Evolutionary conservation across 2,797 vertebrate genomes (phyloP).

Genomic region (Myoxocephalus aenaeus): DNA sequence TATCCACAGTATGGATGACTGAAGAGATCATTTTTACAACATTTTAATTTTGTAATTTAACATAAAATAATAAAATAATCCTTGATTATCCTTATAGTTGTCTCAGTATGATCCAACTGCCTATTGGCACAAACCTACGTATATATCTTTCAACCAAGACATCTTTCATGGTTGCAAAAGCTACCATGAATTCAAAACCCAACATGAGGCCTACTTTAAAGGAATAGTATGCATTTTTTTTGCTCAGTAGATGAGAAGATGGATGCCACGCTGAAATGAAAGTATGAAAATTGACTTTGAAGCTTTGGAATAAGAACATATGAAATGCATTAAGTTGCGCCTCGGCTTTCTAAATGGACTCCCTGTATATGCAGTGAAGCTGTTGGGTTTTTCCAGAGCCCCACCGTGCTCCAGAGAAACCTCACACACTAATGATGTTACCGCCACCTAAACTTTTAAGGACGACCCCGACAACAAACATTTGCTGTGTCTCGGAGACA

Average conservation of each 20-base stretch:
- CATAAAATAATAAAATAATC: too few species aligned
- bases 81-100: too few species aligned
- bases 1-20: too few species aligned
- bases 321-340: not conserved
- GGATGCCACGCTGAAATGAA: not conserved
- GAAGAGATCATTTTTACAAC: too few species aligned
- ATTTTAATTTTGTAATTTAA: too few species aligned
- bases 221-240: not conserved
- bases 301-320: not conserved
- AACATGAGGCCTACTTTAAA: not conserved
- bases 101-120: too few species aligned
- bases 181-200: not conserved
- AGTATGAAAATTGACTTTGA: not conserved
- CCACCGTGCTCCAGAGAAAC: slow-evolving; percentile 13
- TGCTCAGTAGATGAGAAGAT: not conserved
- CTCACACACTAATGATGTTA: slow-evolving; percentile 33
- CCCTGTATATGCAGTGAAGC: not conserved
- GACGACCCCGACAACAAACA: slow-evolving; percentile 43
- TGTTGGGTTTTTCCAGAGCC: slow-evolving; percentile 15
- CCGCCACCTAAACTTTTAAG: slow-evolving; percentile 18
- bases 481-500: slow-evolving; percentile 43
- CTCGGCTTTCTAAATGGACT: not conserved
- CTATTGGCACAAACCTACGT: too few species aligned
- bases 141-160: not conserved
- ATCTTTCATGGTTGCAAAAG: not conserved